phyloP scores from a whole-genome alignment of 2,113 vertebrate species.

The Columba janthina region DNA sequence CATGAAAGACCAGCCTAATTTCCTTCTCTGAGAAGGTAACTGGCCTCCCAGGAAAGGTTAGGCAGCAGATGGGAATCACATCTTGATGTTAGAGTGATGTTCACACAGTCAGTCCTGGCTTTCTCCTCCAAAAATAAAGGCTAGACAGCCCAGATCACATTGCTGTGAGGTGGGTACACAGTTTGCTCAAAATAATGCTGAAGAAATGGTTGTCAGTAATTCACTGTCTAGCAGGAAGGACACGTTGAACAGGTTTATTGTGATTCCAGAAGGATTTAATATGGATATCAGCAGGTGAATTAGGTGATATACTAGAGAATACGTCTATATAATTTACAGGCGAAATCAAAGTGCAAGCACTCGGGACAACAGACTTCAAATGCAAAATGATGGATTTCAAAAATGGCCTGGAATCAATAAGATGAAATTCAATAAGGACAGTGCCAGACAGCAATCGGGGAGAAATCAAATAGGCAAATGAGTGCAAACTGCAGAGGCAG shows the following conservation, averaged over 20 bases:
- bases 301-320: background rate
- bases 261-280: background rate
- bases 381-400: background rate
- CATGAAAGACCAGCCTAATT: background rate
- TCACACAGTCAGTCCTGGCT: background rate
- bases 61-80: background rate
- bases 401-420: background rate
- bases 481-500: background rate
- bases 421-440: background rate
- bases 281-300: background rate
- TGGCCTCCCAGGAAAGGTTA: background rate
- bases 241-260: rapidly evolving
- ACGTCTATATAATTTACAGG: background rate
- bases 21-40: background rate
- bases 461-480: background rate
- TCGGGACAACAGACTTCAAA: background rate
- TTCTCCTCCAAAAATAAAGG: background rate
- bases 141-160: background rate
- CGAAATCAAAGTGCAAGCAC: background rate
- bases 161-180: background rate
- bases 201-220: background rate
- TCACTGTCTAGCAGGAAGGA: background rate
- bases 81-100: background rate
- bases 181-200: background rate
- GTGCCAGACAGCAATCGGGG: background rate